Conservation (phyloP, 2,797 vertebrate species). For the Sparidentex hasta region DNA sequence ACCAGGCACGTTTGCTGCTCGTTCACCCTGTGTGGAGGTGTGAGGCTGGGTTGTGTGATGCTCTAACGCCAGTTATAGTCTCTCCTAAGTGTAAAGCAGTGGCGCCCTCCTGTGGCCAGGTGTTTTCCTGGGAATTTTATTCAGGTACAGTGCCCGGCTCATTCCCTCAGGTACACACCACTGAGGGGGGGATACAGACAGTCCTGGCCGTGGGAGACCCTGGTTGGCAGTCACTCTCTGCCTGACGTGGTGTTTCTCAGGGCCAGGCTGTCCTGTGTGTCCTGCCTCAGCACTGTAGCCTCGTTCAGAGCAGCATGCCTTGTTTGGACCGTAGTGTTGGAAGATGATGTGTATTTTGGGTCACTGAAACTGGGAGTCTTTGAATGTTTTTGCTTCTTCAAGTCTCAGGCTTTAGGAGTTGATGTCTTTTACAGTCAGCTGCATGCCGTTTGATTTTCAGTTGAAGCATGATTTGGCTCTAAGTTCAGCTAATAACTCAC, state of each 20-base stretch:
- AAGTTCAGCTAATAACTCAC: conserved; percentile 32
- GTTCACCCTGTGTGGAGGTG: conserved; percentile 83
- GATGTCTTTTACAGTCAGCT: conserved; percentile 43
- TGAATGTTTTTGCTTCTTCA: conserved; percentile 3
- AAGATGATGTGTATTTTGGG: conserved; percentile 6
- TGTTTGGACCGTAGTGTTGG: conserved; percentile 41
- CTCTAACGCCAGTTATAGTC: conserved; percentile 90
- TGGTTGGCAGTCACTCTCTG: conserved; percentile 18
- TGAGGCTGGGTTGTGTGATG: conserved; percentile 85
- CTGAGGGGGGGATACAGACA: conserved; percentile 65
- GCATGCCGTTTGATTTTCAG: conserved; percentile 55
- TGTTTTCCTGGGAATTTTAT: conserved; percentile 92
- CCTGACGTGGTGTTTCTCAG: conserved; percentile 57
- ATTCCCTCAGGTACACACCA: conserved; percentile 75
- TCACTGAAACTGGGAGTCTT: conserved; percentile 22
- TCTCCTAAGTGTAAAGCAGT: conserved; percentile 91
- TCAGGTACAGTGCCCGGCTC: conserved; percentile 88
- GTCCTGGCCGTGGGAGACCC: conserved; percentile 73
- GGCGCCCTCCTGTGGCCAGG: conserved; percentile 90
- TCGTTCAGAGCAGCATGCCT: conserved; percentile 72
- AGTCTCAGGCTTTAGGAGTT: not conserved
- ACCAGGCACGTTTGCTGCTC: conserved; percentile 85
- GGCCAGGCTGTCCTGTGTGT: conserved; percentile 72
- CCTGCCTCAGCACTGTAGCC: conserved; percentile 71
- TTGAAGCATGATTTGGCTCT: conserved; percentile 57